phyloP scores from a whole-genome alignment of 2,113 vertebrate genomes.

The Lagopus muta region DNA sequence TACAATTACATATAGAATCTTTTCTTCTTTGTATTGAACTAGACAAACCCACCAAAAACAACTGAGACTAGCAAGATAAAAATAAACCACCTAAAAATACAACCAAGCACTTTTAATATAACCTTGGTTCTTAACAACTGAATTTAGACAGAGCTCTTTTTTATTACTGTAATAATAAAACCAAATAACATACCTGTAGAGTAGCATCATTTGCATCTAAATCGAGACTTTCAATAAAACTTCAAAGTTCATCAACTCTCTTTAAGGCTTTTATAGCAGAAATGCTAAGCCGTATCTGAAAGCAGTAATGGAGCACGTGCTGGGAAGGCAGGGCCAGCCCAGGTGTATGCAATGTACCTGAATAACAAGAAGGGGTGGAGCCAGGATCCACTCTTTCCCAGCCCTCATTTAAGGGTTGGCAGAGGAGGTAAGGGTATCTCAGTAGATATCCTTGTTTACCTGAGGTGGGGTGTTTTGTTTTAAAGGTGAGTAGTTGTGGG shows the following conservation, averaged over 20 bases:
- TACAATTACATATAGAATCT: neutral
- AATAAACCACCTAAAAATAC: neutral
- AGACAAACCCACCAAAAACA: neutral
- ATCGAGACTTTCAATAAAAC: neutral
- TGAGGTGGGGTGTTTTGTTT: no score
- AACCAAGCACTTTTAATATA: neutral
- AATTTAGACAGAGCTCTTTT: neutral
- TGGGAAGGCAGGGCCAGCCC: no score
- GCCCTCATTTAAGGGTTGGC: no score
- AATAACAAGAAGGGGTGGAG: no score
- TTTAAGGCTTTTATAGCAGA: neutral
- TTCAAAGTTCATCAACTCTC: neutral
- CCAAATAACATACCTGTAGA: rapidly evolving
- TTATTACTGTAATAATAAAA: neutral
- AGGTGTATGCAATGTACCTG: no score
- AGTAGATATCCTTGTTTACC: no score
- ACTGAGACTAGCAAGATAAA: rapidly evolving
- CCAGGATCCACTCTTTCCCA: no score
- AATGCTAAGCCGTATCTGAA: no score
- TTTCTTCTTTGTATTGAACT: neutral
- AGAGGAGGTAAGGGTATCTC: no score
- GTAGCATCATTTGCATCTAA: neutral
- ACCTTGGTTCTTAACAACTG: neutral
- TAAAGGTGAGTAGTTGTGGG: no score
- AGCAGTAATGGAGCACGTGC: no score